Evolutionary conservation across 1,140 invertebrate species (phyloP).

Genomic region (Atta colombica): DNA sequence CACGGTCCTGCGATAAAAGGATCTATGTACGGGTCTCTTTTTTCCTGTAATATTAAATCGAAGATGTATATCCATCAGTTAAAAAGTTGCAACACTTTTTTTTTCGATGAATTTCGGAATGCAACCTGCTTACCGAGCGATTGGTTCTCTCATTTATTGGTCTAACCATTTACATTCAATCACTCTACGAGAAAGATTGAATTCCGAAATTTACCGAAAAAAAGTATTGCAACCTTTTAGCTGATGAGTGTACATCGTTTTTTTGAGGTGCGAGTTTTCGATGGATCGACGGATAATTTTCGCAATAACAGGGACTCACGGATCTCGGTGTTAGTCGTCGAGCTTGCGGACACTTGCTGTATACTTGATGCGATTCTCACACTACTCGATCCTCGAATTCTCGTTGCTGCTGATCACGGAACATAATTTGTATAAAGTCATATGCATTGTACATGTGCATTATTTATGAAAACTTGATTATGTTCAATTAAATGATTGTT

Average conservation of each 20-base stretch:
- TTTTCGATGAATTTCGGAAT: too few relatives aligned
- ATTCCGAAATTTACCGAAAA: too few relatives aligned
- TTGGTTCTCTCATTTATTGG: too few relatives aligned
- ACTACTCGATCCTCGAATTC: slow-evolving; percentile 71
- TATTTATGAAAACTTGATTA: slow-evolving; percentile 82
- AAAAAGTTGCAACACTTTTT: too few relatives aligned
- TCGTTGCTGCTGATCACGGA: slow-evolving; percentile 50
- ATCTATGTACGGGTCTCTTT: slow-evolving; percentile 52
- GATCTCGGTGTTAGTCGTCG: slow-evolving; percentile 26
- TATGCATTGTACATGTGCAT: slow-evolving; percentile 79
- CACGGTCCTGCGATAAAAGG: slow-evolving; percentile 25
- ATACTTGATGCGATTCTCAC: slow-evolving; percentile 13
- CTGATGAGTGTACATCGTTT: slow-evolving; percentile 13
- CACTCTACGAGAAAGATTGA: too few relatives aligned
- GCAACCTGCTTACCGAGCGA: too few relatives aligned
- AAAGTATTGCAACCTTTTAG: too few relatives aligned
- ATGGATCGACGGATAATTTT: slow-evolving; percentile 64
- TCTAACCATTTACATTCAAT: too few relatives aligned
- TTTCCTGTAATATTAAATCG: not conserved
- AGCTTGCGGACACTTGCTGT: slow-evolving; percentile 21
- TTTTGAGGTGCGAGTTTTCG: slow-evolving; percentile 69
- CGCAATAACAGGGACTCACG: not conserved
- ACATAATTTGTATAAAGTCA: slow-evolving; percentile 77
- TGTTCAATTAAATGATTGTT: slow-evolving; percentile 85
- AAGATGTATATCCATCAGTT: not conserved